These are phyloP conservation scores for Prosopocoilus inquinatus DNA, from an alignment of 2,888 invertebrate genomes.

Conservation along the genomic window DNA sequence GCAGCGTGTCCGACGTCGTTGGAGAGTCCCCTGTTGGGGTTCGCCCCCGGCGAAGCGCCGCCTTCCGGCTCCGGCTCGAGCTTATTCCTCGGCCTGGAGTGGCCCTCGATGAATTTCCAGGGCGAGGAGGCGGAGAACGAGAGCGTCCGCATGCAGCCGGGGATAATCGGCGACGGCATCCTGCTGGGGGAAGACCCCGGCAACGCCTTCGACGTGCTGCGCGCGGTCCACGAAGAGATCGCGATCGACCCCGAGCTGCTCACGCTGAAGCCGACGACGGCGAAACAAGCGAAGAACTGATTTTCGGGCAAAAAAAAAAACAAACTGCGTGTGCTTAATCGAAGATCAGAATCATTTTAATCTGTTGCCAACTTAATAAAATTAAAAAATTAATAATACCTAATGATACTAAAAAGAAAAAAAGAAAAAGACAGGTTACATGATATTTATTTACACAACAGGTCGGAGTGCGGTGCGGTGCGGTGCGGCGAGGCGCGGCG, in stretches of 20 bases:
- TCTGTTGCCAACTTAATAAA: no score
- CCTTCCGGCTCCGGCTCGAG: constrained; percentile 30
- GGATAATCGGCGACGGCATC: constrained; percentile 39
- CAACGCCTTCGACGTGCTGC: constrained; percentile 30
- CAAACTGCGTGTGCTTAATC: no score
- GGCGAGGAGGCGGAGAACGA: constrained; percentile 36
- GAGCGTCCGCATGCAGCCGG: constrained; percentile 38
- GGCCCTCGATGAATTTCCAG: constrained; percentile 40
- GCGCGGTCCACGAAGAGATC: constrained; percentile 36
- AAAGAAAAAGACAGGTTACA: no score
- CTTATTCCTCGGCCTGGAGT: constrained; percentile 47
- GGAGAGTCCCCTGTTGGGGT: constrained; percentile 42
- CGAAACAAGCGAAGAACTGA: no score
- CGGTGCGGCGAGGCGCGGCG: no score
- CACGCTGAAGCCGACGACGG: constrained; percentile 43
- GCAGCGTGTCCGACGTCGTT: constrained; percentile 41
- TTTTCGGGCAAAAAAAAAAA: no score
- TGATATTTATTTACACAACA: no score
- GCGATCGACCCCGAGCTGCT: constrained; percentile 49
- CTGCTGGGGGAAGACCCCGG: constrained; percentile 34
- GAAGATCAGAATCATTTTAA: no score
- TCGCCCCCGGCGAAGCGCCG: constrained; percentile 28
- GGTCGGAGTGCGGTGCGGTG: no score
- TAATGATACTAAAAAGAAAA: no score
- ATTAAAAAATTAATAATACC: no score